Evolutionary conservation across 2,113 vertebrate genomes (phyloP), one percentile per base, ranked within the genome.

Genomic region (Sardina pilchardus): DNA sequence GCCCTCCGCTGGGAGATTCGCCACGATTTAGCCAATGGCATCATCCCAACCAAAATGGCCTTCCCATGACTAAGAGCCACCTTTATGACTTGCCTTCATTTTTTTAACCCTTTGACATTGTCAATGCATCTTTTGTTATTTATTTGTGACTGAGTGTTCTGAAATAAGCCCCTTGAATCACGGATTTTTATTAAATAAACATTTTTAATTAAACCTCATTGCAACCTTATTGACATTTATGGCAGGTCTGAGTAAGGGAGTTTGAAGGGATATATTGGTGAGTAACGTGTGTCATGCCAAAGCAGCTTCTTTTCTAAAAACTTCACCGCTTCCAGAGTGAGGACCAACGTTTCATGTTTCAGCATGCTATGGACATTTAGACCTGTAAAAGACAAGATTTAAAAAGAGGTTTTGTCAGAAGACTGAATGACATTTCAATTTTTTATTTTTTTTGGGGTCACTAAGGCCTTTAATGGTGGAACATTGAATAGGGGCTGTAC

Each of bases 281-380:
- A 81, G 90, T 93, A 97, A 0, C 96, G 94, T 0, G 88, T 42
- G 86, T 97, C 93, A 1, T 97, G 96, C 97, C 97, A 98, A 0
- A 98, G 94, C 81, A 99, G 92, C 87, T 96, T 97, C 26, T 96
- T 87, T 86, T 99, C 97, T 90, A 99, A 92, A 87, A 98, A 97
- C 90, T 82, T 82, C 7, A 97, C 36, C 0, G 96, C 91, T 0
- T 93, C 93, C 90, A 98, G 85, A 0, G 97, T 97, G 17, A 99
- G 95, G 82, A 98, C 85, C 81, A 99, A 67, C 0, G 93, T 94
- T 67, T 96, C 93, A 16, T 98, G 94, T 83, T 98, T 98, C 86
- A 98, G 91, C 91, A 98, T 91, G 91, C 97, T 97, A 94, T 98
- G 91, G 36, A 97, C 96, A 0, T 97, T 99, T 80, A 98, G 93